Conservation (phyloP, 2,113 vertebrate genomes). For the Alexandromys fortis region DNA sequence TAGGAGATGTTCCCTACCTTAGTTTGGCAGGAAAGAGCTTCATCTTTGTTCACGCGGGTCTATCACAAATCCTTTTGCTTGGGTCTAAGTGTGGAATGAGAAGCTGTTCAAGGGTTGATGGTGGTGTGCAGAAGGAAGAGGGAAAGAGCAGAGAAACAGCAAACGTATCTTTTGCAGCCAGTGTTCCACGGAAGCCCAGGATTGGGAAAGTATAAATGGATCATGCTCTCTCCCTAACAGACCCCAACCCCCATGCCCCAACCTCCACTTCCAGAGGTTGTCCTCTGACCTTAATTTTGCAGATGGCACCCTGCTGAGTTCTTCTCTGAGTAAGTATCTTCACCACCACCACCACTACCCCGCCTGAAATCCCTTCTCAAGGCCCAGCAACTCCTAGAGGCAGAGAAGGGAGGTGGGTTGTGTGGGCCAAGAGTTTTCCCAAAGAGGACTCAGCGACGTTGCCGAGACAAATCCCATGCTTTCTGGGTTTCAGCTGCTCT, state of each 20-base stretch:
- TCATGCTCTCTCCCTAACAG: not conserved
- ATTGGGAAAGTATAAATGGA: not conserved
- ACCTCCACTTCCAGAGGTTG: not conserved
- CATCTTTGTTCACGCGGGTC: constrained; percentile 53
- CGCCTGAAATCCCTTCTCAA: not conserved
- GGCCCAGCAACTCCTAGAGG: not conserved
- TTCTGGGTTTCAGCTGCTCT: constrained; percentile 6
- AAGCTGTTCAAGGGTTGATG: not conserved
- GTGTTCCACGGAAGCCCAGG: not conserved
- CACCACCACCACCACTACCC: too few relatives aligned
- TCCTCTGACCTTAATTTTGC: not conserved
- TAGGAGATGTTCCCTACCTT: constrained; percentile 18
- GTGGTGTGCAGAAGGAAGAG: not conserved
- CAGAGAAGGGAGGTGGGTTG: not conserved
- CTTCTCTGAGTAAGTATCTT: not conserved
- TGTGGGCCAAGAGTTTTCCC: not conserved
- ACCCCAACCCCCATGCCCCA: too few relatives aligned
- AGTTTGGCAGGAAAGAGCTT: constrained; percentile 71
- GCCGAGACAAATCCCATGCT: not conserved
- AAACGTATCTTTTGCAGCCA: not conserved
- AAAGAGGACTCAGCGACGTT: not conserved
- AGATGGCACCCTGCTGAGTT: not conserved
- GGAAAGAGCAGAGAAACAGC: not conserved
- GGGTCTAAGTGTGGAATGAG: constrained; percentile 14
- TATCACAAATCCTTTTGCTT: constrained; percentile 60